Conservation (phyloP, 2,113 vertebrate species). For the Gnathonemus longibarbis region DNA sequence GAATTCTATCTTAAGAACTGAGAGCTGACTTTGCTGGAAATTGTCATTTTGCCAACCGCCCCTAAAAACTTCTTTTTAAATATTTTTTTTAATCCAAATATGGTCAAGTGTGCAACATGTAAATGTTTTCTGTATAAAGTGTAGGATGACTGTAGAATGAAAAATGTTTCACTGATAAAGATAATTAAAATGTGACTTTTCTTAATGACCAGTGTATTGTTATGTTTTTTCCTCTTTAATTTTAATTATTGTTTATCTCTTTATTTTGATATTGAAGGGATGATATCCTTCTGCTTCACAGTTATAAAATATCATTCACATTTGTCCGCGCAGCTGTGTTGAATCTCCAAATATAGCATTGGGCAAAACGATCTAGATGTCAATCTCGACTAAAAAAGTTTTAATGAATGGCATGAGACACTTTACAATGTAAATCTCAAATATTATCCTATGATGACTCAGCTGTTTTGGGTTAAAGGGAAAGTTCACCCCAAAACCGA, state of each 20-base stretch:
- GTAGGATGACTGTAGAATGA: constrained; percentile 3
- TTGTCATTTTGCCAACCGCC: not conserved
- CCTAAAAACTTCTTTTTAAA: not conserved
- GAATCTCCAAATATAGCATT: not conserved
- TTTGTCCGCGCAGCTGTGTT: not conserved
- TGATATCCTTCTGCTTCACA: not conserved
- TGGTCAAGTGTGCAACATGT: not conserved
- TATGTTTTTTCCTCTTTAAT: not conserved
- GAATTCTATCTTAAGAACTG: not conserved
- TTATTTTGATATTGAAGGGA: not conserved
- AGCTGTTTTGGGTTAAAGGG: not conserved
- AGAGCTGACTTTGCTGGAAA: not conserved
- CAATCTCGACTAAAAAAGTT: not conserved
- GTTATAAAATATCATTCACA: not conserved
- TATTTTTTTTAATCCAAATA: not conserved
- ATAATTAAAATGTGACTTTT: constrained; percentile 8
- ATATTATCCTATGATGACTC: not conserved
- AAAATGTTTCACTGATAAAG: constrained; percentile 2
- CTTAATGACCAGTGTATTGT: not conserved
- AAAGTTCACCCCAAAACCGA: too few relatives aligned
- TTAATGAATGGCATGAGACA: not conserved
- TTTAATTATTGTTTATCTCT: not conserved
- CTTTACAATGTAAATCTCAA: not conserved
- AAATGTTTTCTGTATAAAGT: constrained; percentile 6
- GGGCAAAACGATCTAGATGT: not conserved